phyloP scores from a whole-genome alignment of 1,140 invertebrate species.

The Melipona quadrifasciata region DNA sequence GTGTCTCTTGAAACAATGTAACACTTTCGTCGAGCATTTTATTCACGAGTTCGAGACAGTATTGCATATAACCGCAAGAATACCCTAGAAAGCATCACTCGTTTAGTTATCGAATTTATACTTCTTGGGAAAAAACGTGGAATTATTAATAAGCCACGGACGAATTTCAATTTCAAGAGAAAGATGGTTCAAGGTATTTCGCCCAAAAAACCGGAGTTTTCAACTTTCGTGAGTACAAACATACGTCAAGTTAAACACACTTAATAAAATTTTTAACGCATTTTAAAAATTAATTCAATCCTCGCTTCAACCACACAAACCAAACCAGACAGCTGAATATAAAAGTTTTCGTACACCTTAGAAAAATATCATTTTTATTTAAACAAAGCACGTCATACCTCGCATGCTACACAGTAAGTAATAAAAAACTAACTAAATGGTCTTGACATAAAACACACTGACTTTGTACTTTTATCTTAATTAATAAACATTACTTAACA shows the following conservation, averaged over 20 bases:
- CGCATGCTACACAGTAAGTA: background rate
- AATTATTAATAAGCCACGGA: background rate
- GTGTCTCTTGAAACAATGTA: constrained; percentile 29
- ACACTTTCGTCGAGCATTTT: background rate
- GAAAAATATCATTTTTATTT: background rate
- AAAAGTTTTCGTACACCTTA: background rate
- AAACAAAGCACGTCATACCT: background rate
- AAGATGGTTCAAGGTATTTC: background rate
- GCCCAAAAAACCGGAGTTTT: background rate
- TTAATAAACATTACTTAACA: too few relatives aligned
- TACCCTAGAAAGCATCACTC: background rate
- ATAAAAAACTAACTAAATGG: background rate
- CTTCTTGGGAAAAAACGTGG: background rate
- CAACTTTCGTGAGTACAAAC: background rate
- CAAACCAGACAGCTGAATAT: background rate
- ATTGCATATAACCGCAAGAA: background rate
- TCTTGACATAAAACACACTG: background rate
- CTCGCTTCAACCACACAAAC: background rate
- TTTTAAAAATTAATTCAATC: background rate
- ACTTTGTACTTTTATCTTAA: background rate
- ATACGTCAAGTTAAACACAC: background rate
- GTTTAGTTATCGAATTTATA: background rate
- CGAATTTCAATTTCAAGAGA: background rate
- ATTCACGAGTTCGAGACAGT: constrained; percentile 3
- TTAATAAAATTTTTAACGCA: background rate